These are phyloP conservation scores for Stomatorhinus walkeri DNA, from an alignment of 2,797 vertebrate species.

Conservation along the genomic window DNA sequence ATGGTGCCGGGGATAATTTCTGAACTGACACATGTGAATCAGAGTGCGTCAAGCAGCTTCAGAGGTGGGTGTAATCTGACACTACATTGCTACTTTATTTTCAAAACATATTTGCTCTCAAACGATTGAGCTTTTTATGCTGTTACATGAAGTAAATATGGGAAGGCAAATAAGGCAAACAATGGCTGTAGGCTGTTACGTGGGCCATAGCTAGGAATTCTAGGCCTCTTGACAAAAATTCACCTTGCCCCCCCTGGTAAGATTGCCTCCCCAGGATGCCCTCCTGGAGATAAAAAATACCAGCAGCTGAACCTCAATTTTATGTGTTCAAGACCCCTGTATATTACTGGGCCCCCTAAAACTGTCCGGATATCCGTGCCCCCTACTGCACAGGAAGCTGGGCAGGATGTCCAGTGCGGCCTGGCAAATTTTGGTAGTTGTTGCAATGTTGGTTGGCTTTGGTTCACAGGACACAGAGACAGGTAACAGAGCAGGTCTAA, in stretches of 20 bases:
- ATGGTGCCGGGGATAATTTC: conserved; percentile 30
- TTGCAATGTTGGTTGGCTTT: not conserved
- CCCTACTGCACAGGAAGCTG: not conserved
- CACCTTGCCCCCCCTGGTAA: not conserved
- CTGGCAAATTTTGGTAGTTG: conserved; percentile 16
- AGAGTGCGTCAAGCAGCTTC: conserved; percentile 32
- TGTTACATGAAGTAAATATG: not conserved
- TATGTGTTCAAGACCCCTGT: not conserved
- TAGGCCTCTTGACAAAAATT: not conserved
- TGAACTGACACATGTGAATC: conserved; percentile 39
- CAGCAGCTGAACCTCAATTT: not conserved
- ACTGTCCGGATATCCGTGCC: not conserved
- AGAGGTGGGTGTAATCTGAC: not conserved
- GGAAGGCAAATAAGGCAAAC: not conserved
- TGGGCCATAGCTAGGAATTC: not conserved
- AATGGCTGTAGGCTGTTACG: not conserved
- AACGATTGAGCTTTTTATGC: not conserved
- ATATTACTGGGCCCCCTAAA: not conserved
- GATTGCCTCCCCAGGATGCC: not conserved
- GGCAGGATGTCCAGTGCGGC: conserved; percentile 11
- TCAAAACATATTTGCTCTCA: not conserved
- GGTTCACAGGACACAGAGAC: not conserved
- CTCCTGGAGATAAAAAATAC: too few species aligned
- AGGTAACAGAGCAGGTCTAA: not conserved
- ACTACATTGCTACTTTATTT: not conserved